Base-by-base conservation (phyloP, 2,888 invertebrate species). In the Chloromyia formosa region DNA sequence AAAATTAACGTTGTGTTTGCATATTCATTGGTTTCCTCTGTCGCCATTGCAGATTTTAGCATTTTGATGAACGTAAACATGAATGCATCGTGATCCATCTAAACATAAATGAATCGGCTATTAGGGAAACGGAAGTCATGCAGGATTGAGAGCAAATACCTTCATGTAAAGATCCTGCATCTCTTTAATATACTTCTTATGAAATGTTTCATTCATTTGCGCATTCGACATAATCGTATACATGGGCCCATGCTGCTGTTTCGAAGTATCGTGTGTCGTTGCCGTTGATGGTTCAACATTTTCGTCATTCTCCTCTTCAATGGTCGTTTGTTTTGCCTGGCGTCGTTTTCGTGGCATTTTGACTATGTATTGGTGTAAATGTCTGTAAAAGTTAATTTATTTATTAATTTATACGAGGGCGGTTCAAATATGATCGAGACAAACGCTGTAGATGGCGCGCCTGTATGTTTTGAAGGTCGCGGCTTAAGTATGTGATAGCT, bases 1-100 rank as follows among this genome's bases (percentile, higher is more conserved):
- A 93, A 94, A 76, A 90, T 87, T 1, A 94, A 84, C 0, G 90
- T 89, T 49, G 91, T 87, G 79, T 92, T 90, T 0, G 93, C 90
- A 80, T 89, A 89, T 9, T 90, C 88, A 81, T 92, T 91, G 14
- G 89, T 88, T 78, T 93, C 92, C 12, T 89, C 90, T 69, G 89
- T 88, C 0, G 90, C 87, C 80, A 94, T 88, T 23, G 90, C 86
- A 73, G 90, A 87, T 78, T 88, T 88, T 0, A 93, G 82, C 61
- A 90, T 90, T 80, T 88, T 87, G 53, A 89, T 87, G 78, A 93
- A 93, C 53, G 88, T 88, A 54, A 87, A 84, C 77, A 89, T 87
- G 80, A 94, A 94, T 1, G 83, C 82, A 22, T 89, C 86, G 78
- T 90, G 86, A 1, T 86, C 83, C 78, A 83, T 82, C 90, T 90